Evolutionary conservation across 2,797 vertebrate genomes (phyloP).

Genomic region (Miichthys miiuy): DNA sequence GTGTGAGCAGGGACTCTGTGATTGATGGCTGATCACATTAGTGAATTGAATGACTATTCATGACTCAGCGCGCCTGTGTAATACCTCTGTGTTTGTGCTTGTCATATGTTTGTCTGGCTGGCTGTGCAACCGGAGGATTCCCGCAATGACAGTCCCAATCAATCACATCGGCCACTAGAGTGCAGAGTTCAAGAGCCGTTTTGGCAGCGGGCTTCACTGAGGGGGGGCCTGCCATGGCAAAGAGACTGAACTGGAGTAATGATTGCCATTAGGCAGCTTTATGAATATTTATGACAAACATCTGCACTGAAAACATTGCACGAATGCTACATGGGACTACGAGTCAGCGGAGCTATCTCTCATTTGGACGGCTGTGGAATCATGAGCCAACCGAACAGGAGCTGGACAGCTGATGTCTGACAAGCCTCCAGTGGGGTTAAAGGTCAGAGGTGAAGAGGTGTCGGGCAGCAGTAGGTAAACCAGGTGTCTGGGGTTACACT

Average conservation of each 20-base stretch:
- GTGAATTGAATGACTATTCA: constrained; percentile 45
- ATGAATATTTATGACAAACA: constrained; percentile 84
- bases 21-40: constrained; percentile 59
- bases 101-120: constrained; percentile 61
- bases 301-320: constrained; percentile 69
- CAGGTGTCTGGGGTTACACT: constrained; percentile 52
- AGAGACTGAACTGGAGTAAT: constrained; percentile 71
- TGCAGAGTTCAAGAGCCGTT: constrained; percentile 70
- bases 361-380: constrained; percentile 6
- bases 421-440: constrained; percentile 40
- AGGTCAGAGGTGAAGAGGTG: constrained; percentile 55
- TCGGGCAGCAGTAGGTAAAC: constrained; percentile 40
- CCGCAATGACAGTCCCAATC: constrained; percentile 74
- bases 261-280: constrained; percentile 75
- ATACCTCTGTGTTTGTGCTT: constrained; percentile 58
- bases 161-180: constrained; percentile 75
- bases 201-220: constrained; percentile 66
- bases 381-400: constrained; percentile 3
- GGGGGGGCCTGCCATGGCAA: constrained; percentile 70
- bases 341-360: constrained; percentile 18
- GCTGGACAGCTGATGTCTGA: constrained; percentile 37
- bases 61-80: constrained; percentile 12
- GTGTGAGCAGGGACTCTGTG: not conserved
- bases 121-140: constrained; percentile 54
- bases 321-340: constrained; percentile 6